Base-by-base conservation (phyloP, 1,140 invertebrate species). In the Pachypsylla venusta region DNA sequence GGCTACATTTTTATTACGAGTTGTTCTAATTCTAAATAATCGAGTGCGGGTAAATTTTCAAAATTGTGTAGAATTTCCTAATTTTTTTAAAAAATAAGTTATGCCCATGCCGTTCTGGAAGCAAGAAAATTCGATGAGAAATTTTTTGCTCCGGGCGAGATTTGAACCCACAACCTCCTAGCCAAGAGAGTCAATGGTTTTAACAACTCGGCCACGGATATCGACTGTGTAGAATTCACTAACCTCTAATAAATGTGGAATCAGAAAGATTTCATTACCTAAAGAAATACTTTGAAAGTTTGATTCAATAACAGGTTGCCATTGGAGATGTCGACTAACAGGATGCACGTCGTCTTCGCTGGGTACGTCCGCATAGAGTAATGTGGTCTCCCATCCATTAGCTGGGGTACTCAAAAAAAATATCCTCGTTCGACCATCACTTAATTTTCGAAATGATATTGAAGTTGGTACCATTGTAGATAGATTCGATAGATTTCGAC, bases 351-450 rank as follows among this genome's bases (percentile, higher is more conserved):
- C 71, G 62, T 79, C 75, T 64, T 74, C 74, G 2, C 72, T 73
- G 16, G 80, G 77, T 16, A 95, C 77, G 70, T 95, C 92, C 2
- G 83, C 81, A 69, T 86, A 94, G 1, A 93, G 73, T 4, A 96
- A 70, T 0, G 90, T 93, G 1, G 86, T 90, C 69, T 94, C 90
- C 78, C 88, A 85, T 20, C 84, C 83, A 66, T 87, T 89, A 13
- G 81, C 79, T 0, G 85, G 83, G 13, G 85, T 85, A 62, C 89
- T 85, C 16, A 96, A 76, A 71, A 94, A 95, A 73, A 94, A 96
- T 65, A 94, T 83, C 67, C 89, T 79, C 35, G 77, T 84, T 59
- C 82, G 80, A 54, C 84, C 85, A 73, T 87, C 85, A 25, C 79
- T 77, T 25, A 89, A 72, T 57, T 77, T 79, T 53, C 88, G 75